Conservation (phyloP, 2,113 vertebrate genomes). For the Pseudopipra pipra region DNA sequence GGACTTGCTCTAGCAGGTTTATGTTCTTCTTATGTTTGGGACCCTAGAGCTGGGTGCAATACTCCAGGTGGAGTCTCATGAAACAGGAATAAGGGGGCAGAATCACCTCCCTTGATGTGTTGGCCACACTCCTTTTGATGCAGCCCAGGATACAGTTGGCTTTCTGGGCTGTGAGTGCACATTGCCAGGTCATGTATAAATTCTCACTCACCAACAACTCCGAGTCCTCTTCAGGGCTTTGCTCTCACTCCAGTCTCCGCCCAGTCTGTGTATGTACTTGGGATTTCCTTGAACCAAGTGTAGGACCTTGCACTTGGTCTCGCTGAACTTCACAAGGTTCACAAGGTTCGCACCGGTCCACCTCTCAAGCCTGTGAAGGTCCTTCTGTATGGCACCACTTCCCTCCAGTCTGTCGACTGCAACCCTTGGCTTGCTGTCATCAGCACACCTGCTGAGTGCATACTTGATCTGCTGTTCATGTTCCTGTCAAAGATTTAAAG, state of each 20-base stretch:
- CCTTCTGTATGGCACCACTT: no score
- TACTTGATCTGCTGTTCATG: background rate
- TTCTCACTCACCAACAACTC: background rate
- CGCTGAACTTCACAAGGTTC: background rate
- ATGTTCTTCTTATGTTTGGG: background rate
- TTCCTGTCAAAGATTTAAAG: background rate
- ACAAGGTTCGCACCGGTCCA: background rate
- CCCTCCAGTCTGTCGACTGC: no score
- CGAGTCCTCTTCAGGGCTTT: background rate
- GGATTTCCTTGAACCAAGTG: background rate
- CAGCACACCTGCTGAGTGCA: background rate
- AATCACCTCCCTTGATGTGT: background rate
- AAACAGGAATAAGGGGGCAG: background rate
- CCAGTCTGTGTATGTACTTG: background rate
- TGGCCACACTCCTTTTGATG: background rate
- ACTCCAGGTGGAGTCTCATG: background rate
- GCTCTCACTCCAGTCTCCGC: background rate
- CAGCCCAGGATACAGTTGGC: fast-evolving
- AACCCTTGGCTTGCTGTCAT: background rate
- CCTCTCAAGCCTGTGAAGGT: background rate
- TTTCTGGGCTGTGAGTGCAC: background rate
- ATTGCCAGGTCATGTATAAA: background rate
- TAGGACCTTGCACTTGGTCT: background rate
- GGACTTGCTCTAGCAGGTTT: background rate
- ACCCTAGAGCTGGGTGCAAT: background rate